These are phyloP conservation scores for Branchinecta lynchi DNA, from an alignment of 1,140 invertebrate genomes.

Conservation along the genomic window DNA sequence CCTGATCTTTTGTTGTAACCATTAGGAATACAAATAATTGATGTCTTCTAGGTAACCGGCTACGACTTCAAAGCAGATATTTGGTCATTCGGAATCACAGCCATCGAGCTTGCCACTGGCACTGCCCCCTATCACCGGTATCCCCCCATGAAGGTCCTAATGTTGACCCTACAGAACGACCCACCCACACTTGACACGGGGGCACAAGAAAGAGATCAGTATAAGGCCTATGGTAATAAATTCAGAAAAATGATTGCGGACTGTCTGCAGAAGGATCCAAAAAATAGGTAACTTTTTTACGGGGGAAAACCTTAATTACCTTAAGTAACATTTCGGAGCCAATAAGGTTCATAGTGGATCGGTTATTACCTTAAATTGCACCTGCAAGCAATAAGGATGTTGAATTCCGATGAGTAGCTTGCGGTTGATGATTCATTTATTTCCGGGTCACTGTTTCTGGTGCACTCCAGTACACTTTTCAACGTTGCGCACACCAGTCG, in stretches of 20 bases:
- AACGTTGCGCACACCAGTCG: too few species aligned
- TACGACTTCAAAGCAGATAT: constrained; percentile 99
- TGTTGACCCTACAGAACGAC: constrained; percentile 95
- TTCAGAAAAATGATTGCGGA: constrained; percentile 90
- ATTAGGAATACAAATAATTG: background rate
- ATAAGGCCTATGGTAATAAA: constrained; percentile 91
- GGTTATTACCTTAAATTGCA: too few species aligned
- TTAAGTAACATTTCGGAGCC: too few species aligned
- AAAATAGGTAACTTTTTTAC: constrained; percentile 46
- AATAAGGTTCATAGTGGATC: too few species aligned
- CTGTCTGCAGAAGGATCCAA: constrained; percentile 85
- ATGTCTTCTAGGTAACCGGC: constrained; percentile 60
- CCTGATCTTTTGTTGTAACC: too few species aligned
- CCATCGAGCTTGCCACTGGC: constrained; percentile 96
- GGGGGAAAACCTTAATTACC: too few species aligned
- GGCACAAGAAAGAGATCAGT: constrained; percentile 93
- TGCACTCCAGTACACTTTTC: too few species aligned
- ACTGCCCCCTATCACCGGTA: constrained; percentile 98
- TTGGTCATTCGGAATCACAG: constrained; percentile 98
- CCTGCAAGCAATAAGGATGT: too few species aligned
- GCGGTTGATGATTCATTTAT: too few species aligned
- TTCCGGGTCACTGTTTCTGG: too few species aligned
- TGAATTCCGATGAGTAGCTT: too few species aligned
- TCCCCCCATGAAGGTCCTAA: constrained; percentile 95
- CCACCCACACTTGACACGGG: constrained; percentile 89